Conservation (phyloP, 2,888 invertebrate genomes). For the Zhengitettix transpicula region DNA sequence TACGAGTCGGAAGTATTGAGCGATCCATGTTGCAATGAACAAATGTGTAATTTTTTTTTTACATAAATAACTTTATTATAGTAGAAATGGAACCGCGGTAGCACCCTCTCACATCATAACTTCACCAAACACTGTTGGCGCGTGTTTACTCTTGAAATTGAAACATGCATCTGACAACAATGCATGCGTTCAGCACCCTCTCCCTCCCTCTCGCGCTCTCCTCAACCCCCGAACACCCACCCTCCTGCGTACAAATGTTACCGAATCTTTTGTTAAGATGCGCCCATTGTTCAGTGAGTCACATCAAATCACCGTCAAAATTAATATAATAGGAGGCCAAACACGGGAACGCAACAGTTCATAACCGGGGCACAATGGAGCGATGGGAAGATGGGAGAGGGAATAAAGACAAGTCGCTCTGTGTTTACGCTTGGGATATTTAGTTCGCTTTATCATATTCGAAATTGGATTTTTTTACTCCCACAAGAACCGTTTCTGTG, state of each 20-base stretch:
- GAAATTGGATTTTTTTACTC: not conserved
- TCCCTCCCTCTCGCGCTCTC: not conserved
- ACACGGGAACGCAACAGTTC: not conserved
- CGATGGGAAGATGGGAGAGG: not conserved
- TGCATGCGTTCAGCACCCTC: not conserved
- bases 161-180: constrained; percentile 5
- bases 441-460: not conserved
- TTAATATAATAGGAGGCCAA: constrained; percentile 11
- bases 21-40: too few relatives aligned
- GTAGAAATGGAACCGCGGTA: not conserved
- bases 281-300: constrained; percentile 11
- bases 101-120: not conserved
- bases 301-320: constrained; percentile 13
- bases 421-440: constrained; percentile 1
- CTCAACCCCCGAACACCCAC: not conserved
- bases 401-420: not conserved
- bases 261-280: constrained; percentile 10
- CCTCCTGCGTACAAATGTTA: not conserved
- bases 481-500: not conserved
- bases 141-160: constrained; percentile 10
- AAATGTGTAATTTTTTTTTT: too few relatives aligned
- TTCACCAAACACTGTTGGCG: not conserved
- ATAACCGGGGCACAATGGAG: not conserved
- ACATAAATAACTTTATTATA: too few relatives aligned
- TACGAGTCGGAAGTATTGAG: too few relatives aligned